Conservation (phyloP, 1,140 invertebrate genomes). For the Plodia interpunctella region DNA sequence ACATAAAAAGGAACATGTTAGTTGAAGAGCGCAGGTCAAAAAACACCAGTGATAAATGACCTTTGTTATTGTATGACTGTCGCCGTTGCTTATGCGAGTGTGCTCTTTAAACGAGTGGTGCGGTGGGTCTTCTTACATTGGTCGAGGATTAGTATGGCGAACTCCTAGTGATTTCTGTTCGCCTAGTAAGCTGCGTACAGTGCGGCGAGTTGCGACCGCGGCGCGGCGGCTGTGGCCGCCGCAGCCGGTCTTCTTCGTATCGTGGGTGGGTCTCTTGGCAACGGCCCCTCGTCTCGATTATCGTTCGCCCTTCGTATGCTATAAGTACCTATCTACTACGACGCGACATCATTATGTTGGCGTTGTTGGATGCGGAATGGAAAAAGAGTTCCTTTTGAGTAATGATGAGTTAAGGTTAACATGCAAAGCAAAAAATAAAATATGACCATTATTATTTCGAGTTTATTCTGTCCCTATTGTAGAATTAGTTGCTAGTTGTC, state of each 20-base stretch:
- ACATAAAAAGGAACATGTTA: background rate
- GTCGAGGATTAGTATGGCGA: slow-evolving; percentile 12
- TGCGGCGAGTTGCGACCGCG: slow-evolving; percentile 56
- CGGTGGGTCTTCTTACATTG: slow-evolving; percentile 20
- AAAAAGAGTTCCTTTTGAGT: background rate
- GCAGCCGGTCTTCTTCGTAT: slow-evolving; percentile 21
- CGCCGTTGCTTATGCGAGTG: background rate
- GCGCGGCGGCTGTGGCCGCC: slow-evolving; percentile 31
- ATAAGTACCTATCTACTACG: background rate
- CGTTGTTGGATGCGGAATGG: background rate
- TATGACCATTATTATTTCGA: too few species aligned
- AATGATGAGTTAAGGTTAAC: too few species aligned
- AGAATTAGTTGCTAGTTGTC: slow-evolving; percentile 16
- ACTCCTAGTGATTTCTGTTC: slow-evolving; percentile 35
- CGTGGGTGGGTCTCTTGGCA: slow-evolving; percentile 38
- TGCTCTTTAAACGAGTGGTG: slow-evolving; percentile 8
- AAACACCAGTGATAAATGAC: background rate
- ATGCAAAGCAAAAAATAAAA: too few species aligned
- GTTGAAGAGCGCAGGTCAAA: background rate
- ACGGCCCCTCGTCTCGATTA: slow-evolving; percentile 28
- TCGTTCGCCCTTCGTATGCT: slow-evolving; percentile 8
- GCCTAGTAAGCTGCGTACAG: slow-evolving; percentile 61
- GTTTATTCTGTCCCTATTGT: background rate
- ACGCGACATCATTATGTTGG: background rate
- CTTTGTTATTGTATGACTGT: background rate